phyloP scores from a whole-genome alignment of 2,113 vertebrate species.

The Colaptes auratus region DNA sequence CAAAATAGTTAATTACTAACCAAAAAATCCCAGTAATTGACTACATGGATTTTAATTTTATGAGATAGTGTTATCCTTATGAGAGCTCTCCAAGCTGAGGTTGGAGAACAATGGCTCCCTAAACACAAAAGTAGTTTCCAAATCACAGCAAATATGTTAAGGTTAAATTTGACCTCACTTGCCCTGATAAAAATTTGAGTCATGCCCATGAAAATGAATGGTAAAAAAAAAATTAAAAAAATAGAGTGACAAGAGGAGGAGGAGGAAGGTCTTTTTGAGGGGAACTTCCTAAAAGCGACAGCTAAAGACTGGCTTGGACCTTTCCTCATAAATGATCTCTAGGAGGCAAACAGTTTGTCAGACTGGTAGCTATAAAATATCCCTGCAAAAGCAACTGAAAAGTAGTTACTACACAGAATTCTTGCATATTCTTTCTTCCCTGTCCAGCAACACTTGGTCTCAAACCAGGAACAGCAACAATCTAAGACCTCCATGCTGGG shows the following conservation, averaged over 20 bases:
- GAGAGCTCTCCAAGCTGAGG: constrained; percentile 19
- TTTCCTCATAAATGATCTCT: not conserved
- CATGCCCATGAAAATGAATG: not conserved
- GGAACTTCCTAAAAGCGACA: not conserved
- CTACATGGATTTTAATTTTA: constrained; percentile 59
- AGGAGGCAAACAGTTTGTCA: not conserved
- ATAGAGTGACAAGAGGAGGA: not conserved
- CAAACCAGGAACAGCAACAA: not conserved
- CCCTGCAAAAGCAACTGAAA: not conserved
- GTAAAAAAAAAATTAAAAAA: no score
- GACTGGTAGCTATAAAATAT: not conserved
- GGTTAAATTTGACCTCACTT: not conserved
- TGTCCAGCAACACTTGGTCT: not conserved
- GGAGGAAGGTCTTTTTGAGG: not conserved
- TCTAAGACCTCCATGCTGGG: not conserved
- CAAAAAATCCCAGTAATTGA: constrained; percentile 19
- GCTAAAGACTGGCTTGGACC: not conserved
- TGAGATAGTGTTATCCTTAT: constrained; percentile 4
- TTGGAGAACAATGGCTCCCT: not conserved
- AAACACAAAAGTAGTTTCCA: constrained; percentile 11
- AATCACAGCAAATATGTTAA: constrained; percentile 1
- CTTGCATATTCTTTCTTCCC: not conserved
- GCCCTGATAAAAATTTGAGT: not conserved
- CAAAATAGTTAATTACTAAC: constrained; percentile 56
- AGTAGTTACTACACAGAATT: not conserved